phyloP scores from a whole-genome alignment of 2,113 vertebrate species.

The Mohoua ochrocephala region DNA sequence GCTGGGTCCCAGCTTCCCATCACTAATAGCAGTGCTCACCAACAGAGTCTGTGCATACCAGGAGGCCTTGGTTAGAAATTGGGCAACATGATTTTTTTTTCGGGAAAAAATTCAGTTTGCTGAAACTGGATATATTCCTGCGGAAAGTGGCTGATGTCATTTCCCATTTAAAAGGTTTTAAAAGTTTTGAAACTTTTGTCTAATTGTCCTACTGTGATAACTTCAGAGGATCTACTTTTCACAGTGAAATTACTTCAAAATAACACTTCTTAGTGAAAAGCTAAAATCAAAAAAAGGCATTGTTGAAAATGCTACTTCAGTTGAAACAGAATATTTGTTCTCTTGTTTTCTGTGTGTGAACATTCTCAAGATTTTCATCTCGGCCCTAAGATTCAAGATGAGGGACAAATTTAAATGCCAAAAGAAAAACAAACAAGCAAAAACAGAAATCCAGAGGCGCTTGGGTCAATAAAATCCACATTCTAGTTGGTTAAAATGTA shows the following conservation, averaged over 20 bases:
- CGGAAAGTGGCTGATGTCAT: background rate
- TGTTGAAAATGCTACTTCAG: background rate
- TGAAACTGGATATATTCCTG: background rate
- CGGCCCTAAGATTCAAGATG: background rate
- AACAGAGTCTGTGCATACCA: background rate
- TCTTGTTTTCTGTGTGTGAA: background rate
- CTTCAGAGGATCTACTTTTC: background rate
- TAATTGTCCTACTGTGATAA: background rate
- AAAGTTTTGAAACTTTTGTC: background rate
- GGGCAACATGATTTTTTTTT: background rate
- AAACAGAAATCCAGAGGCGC: background rate
- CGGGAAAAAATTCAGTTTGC: accelerated
- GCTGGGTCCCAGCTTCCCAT: background rate
- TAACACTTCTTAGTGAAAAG: background rate
- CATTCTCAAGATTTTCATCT: background rate
- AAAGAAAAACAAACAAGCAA: background rate
- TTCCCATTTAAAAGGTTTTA: background rate
- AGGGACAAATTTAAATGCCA: background rate
- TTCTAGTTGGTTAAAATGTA: background rate
- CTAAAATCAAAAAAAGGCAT: background rate
- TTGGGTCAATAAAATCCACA: background rate
- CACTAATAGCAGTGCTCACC: background rate
- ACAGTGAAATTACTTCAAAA: background rate
- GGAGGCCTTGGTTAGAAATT: background rate
- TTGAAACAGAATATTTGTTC: background rate